Evolutionary conservation across 2,113 vertebrate genomes (phyloP).

Genomic region (Epinephelus moara): DNA sequence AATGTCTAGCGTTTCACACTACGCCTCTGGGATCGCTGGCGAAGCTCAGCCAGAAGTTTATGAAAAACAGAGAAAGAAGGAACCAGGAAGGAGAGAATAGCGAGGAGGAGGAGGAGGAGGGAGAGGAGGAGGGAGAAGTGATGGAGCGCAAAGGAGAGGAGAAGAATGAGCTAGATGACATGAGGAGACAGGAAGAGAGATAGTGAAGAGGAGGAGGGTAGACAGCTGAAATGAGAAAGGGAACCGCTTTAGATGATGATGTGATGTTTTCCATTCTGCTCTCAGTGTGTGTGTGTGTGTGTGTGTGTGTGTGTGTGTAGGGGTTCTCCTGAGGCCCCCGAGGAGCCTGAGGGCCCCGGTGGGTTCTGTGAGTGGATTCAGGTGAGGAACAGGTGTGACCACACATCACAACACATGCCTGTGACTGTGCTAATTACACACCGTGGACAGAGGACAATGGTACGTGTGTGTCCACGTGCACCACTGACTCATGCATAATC

Average conservation of each 20-base stretch:
- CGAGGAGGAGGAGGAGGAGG: background rate
- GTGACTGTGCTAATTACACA: constrained; percentile 15
- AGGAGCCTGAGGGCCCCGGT: constrained; percentile 67
- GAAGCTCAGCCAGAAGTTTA: constrained; percentile 78
- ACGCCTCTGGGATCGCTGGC: constrained; percentile 76
- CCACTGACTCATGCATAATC: background rate
- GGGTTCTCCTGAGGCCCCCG: constrained; percentile 70
- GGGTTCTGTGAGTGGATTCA: constrained; percentile 53
- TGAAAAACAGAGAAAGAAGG: constrained; percentile 79
- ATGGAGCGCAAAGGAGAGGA: constrained; percentile 40
- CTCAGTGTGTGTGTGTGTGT: constrained; percentile 1
- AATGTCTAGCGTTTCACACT: constrained; percentile 82
- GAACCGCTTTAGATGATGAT: constrained; percentile 67
- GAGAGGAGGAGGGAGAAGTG: constrained; percentile 7
- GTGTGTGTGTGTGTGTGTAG: constrained; percentile 17
- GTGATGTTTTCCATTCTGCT: constrained; percentile 72
- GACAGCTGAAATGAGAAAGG: constrained; percentile 70
- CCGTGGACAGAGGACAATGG: background rate
- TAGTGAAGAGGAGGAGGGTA: constrained; percentile 56
- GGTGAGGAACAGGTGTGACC: constrained; percentile 71
- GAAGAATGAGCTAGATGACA: constrained; percentile 70
- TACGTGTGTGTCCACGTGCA: background rate
- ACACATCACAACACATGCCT: constrained; percentile 19
- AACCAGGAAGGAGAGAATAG: constrained; percentile 43
- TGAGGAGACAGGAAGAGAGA: constrained; percentile 71